Evolutionary conservation across 2,888 invertebrate species (phyloP).

Genomic region (Hoplodrina blanda): DNA sequence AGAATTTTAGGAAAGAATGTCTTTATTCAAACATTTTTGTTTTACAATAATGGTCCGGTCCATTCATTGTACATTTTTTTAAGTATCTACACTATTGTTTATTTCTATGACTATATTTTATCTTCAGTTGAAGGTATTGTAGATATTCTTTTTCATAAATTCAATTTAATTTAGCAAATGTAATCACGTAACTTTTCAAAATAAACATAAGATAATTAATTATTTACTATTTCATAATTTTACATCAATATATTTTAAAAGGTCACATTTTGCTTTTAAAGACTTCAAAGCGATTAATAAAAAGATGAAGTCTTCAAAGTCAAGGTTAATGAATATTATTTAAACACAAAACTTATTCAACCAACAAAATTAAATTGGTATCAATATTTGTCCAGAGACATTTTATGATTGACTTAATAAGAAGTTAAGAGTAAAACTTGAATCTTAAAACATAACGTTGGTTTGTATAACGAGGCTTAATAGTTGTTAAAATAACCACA

Average conservation of each 20-base stretch:
- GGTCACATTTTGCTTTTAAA: not conserved
- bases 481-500: slow-evolving; percentile 44
- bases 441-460: slow-evolving; percentile 29
- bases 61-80: slow-evolving; percentile 5
- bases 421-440: slow-evolving; percentile 4
- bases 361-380: slow-evolving; percentile 13
- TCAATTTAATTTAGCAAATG: not conserved
- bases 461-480: slow-evolving; percentile 42
- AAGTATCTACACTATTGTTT: not conserved
- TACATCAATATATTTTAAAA: too few relatives aligned
- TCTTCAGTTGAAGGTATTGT: not conserved
- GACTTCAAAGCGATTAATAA: not conserved
- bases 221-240: not conserved
- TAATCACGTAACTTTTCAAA: not conserved
- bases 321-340: not conserved
- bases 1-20: slow-evolving; percentile 5
- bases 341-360: not conserved
- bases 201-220: too few relatives aligned
- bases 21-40: slow-evolving; percentile 2
- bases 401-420: slow-evolving; percentile 31
- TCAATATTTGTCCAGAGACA: slow-evolving; percentile 15
- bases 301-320: not conserved
- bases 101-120: not conserved
- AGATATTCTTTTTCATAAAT: not conserved
- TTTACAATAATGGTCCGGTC: not conserved